Evolutionary conservation across 2,797 vertebrate species (phyloP).

Genomic region (Rallus crepitans): DNA sequence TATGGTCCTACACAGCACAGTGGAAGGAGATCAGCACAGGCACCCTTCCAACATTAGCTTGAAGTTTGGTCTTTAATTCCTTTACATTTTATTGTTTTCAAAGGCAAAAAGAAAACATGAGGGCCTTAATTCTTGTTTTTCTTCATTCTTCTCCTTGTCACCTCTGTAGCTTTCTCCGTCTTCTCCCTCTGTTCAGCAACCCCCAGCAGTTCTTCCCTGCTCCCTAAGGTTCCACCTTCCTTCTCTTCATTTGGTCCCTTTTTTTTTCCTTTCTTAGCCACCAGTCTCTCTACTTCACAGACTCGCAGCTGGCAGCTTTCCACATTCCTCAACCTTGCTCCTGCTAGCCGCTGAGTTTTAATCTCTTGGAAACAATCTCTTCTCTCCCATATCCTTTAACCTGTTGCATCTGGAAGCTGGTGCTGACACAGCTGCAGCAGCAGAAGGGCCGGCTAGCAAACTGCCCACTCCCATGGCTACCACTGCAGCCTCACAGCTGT

Average conservation of each 20-base stretch:
- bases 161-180: not conserved
- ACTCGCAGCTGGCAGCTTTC: not conserved
- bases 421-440: not conserved
- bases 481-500: not conserved
- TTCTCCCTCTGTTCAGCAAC: not conserved
- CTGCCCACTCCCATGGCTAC: not conserved
- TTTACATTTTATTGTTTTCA: not conserved
- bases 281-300: not conserved
- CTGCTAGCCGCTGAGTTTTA: not conserved
- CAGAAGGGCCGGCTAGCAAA: not conserved
- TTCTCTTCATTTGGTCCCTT: not conserved
- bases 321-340: not conserved
- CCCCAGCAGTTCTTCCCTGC: not conserved
- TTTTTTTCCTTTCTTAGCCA: not conserved
- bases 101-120: not conserved
- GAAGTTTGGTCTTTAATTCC: not conserved
- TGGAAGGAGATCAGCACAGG: not conserved
- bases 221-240: not conserved
- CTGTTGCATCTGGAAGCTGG: not conserved
- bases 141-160: accelerated
- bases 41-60: not conserved
- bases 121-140: not conserved
- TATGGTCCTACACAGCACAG: not conserved
- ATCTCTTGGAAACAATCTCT: not conserved
- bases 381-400: not conserved